phyloP scores from a whole-genome alignment of 2,888 invertebrate genomes.

The Lottia gigantea region DNA sequence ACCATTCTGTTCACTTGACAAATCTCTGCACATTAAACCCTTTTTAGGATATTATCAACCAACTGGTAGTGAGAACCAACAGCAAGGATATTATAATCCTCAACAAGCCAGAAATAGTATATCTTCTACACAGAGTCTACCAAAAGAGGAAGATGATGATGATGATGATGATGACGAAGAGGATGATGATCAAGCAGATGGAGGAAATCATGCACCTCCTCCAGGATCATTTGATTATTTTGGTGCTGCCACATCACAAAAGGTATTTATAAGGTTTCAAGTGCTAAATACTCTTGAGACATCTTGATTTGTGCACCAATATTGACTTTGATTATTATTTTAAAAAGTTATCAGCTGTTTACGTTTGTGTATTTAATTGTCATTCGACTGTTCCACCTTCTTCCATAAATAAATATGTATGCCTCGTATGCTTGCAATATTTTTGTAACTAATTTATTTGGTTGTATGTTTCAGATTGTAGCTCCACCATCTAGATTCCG shows the following conservation, averaged over 20 bases:
- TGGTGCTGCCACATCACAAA: constrained; percentile 34
- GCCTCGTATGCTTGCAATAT: neutral
- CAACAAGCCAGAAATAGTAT: constrained; percentile 29
- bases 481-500: constrained; percentile 36
- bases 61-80: neutral
- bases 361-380: no score
- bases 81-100: neutral
- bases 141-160: constrained; percentile 32
- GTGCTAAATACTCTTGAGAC: no score
- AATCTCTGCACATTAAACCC: neutral
- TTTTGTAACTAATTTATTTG: neutral
- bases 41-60: neutral
- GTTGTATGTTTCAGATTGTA: constrained; percentile 36
- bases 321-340: no score
- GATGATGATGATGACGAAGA: constrained; percentile 36
- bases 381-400: no score
- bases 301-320: no score
- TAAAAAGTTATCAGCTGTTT: no score
- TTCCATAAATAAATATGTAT: no score
- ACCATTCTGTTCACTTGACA: no score
- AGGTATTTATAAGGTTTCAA: neutral
- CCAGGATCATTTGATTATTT: constrained; percentile 40
- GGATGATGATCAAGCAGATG: constrained; percentile 20
- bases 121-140: constrained; percentile 37
- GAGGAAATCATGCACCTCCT: neutral